Conservation (phyloP, 2,797 vertebrate genomes). For the Parauchenoglanis punctatus region DNA sequence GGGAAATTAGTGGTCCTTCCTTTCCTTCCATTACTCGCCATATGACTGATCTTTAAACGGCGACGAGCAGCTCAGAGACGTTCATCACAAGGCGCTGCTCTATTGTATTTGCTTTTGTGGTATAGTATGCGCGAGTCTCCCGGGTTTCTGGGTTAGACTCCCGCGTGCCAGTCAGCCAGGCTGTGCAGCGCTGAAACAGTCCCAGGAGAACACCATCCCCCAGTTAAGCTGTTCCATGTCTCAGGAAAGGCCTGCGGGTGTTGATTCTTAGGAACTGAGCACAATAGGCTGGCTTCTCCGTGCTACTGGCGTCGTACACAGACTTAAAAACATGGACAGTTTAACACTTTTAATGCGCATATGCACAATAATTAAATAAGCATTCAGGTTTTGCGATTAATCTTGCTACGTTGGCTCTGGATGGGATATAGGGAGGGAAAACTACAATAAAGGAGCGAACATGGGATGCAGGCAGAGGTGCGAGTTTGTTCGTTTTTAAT, state of each 20-base stretch:
- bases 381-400: not conserved
- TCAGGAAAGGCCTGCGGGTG: conserved; percentile 58
- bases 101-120: conserved; percentile 52
- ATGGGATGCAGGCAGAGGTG: conserved; percentile 22
- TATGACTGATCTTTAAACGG: conserved; percentile 2
- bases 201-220: conserved; percentile 59
- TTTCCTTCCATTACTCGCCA: conserved; percentile 5
- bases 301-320: not conserved
- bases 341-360: not conserved
- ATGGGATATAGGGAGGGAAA: not conserved
- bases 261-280: conserved; percentile 49
- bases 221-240: conserved; percentile 61
- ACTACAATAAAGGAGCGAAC: not conserved
- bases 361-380: not conserved
- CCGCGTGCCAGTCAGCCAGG: conserved; percentile 52
- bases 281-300: conserved; percentile 41
- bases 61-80: conserved; percentile 20
- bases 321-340: not conserved
- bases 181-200: conserved; percentile 58
- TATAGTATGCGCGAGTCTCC: conserved; percentile 45
- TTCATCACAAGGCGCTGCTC: conserved; percentile 24
- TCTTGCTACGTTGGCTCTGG: not conserved
- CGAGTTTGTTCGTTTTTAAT: not conserved
- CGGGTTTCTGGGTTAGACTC: conserved; percentile 54
- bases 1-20: conserved; percentile 33